A percentile compares a stretch with the other conserved stretches of the same genome.
These are phyloP conservation scores for Catostylus mosaicus DNA, from an alignment of 30 jellyfish, hydroid and myxozoan species.

Conservation along the genomic window DNA sequence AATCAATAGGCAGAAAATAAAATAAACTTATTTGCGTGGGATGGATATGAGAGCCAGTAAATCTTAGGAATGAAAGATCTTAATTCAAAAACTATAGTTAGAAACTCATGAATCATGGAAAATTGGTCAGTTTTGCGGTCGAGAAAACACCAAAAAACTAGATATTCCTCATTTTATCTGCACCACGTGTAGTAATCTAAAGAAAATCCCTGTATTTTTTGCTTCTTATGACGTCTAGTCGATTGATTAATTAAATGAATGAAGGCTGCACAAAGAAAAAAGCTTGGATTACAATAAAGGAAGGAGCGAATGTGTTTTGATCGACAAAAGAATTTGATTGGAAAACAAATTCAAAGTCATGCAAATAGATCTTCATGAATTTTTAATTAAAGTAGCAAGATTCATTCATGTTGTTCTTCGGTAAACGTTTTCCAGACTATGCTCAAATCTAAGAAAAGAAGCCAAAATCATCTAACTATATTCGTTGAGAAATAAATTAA, in stretches of 20 bases:
- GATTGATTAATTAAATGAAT: not conserved
- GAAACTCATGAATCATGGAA: not conserved
- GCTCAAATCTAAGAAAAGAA: no score
- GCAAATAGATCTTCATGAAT: no score
- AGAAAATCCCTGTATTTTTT: not conserved
- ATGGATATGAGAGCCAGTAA: not conserved
- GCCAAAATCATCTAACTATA: no score
- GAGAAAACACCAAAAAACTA: not conserved
- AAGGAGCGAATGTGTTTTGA: not conserved
- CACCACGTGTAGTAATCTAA: slow-evolving; percentile 11
- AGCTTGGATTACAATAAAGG: not conserved
- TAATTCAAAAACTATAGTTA: not conserved
- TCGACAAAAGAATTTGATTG: no score
- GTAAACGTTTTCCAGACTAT: no score
- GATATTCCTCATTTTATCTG: slow-evolving; percentile 1
- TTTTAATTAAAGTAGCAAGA: no score
- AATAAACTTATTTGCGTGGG: not conserved
- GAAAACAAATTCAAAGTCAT: no score
- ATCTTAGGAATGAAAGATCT: not conserved
- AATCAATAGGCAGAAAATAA: not conserved
- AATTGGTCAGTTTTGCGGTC: slow-evolving; percentile 7
- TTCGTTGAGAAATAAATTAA: no score
- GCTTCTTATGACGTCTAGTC: not conserved
- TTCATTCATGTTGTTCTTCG: no score
- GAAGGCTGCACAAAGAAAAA: not conserved